Base-by-base conservation (phyloP, 2,888 invertebrate species). In the Zhuqinia jingwanae region DNA sequence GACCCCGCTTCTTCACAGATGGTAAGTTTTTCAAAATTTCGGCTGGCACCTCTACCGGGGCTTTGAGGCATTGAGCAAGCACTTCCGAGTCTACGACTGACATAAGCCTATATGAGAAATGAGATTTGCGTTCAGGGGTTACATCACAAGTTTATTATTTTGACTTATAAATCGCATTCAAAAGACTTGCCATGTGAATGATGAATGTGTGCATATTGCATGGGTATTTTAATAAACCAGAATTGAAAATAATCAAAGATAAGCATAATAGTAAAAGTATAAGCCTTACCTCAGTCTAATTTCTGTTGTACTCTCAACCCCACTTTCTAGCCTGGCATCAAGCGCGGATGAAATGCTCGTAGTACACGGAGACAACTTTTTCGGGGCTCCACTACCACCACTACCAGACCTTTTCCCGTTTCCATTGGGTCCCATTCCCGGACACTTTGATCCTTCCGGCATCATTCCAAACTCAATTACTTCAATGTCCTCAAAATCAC, bases 401-500 rank as follows among this genome's bases (percentile, higher is more conserved):
- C 50, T 17, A 27, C n/a, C 53, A n/a, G 45, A 45, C 53, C 53
- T 63, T 79, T 78, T 70, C 22, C 75, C 84, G 42, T 56, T 65
- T 27, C 65, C 73, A 42, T 45, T 63, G 1, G 78, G 25, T 22
- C 77, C 70, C 36, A 68, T 53, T 17, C 68, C 81, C 22, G 83
- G 78, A 56, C 85, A 83, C 30, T 83, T 83, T 56, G 36, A 11
- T 0, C 65, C n/a, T 25, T 87, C 77, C 20, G 70, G 58, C 25
- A 76, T n/a, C 82, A 75, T 82, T 50, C 87, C 77, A 85, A 87
- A 87, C 30, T 87, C 80, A 53, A 88, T 85, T 8, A 85, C 95
- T 89, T 96, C 96, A 0, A 96, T 95, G 90, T 96, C 96, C 91
- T 96, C 96, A 0, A 96, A 94, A 91, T 96, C 96, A 0, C 96